These are phyloP conservation scores for Andinoacara biseriatus DNA, from an alignment of 2,113 vertebrate species.

Conservation along the genomic window DNA sequence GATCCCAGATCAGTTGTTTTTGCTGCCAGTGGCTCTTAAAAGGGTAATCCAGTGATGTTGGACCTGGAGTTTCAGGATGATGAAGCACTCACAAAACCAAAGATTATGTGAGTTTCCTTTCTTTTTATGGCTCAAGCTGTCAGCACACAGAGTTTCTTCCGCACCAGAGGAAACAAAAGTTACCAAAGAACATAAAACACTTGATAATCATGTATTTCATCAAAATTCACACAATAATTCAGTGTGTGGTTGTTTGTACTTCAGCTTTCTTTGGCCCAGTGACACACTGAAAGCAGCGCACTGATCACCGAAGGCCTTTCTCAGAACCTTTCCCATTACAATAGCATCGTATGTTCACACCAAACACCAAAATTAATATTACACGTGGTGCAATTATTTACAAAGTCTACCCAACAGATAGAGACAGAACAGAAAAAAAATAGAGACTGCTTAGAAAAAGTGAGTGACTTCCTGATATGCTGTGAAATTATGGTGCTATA, in stretches of 20 bases:
- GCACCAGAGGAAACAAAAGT: not conserved
- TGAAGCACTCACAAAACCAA: not conserved
- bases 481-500: no score
- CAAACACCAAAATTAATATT: not conserved
- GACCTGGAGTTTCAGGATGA: not conserved
- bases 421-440: not conserved
- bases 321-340: no score
- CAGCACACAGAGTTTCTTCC: not conserved
- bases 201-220: rapidly evolving
- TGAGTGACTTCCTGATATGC: not conserved
- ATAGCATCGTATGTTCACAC: not conserved
- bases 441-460: not conserved
- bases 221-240: not conserved
- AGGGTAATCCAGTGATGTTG: not conserved
- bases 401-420: no score
- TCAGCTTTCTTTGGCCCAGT: no score
- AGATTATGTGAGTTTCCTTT: not conserved
- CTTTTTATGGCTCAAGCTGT: not conserved
- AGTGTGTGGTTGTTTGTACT: not conserved
- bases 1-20: not conserved
- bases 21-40: not conserved
- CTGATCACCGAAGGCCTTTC: not conserved
- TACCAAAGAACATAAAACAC: no score
- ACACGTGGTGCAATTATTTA: not conserved
- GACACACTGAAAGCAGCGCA: not conserved